A percentile compares a stretch with the other conserved stretches of the same genome.
These are phyloP conservation scores for Petrocephalus microphthalmus DNA, from an alignment of 2,113 vertebrate species.

Conservation along the genomic window DNA sequence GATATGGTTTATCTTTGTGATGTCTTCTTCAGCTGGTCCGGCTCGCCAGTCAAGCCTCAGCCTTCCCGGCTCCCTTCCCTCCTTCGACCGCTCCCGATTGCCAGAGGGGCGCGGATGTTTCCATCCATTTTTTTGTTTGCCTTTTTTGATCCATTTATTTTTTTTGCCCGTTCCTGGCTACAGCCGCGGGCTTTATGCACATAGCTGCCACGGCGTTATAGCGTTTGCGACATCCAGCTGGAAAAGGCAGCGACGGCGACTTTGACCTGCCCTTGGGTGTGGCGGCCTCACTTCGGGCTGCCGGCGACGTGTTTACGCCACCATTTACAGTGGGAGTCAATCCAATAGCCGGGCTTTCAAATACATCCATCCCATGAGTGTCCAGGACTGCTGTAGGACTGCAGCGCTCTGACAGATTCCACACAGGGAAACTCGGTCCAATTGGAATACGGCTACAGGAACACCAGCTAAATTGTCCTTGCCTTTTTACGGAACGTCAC, in stretches of 20 bases:
- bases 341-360: neutral
- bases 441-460: too few relatives aligned
- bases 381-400: neutral
- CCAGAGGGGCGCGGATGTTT: neutral
- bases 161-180: slow-evolving; percentile 42
- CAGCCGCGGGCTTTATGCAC: slow-evolving; percentile 41
- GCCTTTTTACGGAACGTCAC: neutral
- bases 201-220: slow-evolving; percentile 42
- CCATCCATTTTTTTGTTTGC: neutral
- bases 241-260: slow-evolving; percentile 22
- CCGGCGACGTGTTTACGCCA: slow-evolving; percentile 10
- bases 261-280: slow-evolving; percentile 51
- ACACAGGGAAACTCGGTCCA: neutral
- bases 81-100: neutral
- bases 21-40: slow-evolving; percentile 12
- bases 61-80: slow-evolving; percentile 9
- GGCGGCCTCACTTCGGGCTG: slow-evolving; percentile 36
- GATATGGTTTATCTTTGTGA: slow-evolving; percentile 10
- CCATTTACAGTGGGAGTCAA: neutral
- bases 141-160: slow-evolving; percentile 28
- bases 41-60: slow-evolving; percentile 25
- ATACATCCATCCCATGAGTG: neutral
- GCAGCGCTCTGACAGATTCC: neutral
- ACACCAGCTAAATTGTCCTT: neutral
- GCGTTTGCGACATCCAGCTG: slow-evolving; percentile 24